Evolutionary conservation across 2,888 invertebrate genomes (phyloP).

Genomic region (Cerceris ruficornis): DNA sequence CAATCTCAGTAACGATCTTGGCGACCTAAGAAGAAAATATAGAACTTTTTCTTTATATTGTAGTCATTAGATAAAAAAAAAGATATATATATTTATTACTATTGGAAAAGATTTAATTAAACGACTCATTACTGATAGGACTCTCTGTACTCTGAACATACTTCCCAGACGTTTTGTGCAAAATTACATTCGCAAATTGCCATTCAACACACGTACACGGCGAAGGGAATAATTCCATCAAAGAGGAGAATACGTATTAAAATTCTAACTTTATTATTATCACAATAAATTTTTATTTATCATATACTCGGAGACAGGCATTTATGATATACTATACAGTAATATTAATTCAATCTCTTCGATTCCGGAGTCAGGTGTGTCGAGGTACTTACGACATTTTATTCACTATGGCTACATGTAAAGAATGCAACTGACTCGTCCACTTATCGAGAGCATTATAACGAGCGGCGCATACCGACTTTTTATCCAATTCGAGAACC

Average conservation of each 20-base stretch:
- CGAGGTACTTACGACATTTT: constrained; percentile 90
- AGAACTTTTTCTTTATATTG: no score
- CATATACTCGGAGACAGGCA: constrained; percentile 49
- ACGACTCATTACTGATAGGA: no score
- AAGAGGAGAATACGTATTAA: constrained; percentile 40
- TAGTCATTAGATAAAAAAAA: no score
- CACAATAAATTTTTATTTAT: constrained; percentile 74
- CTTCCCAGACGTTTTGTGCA: neutral
- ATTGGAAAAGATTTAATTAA: no score
- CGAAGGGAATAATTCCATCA: neutral
- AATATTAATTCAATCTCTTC: constrained; percentile 61
- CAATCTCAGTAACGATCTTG: no score
- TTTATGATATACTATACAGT: constrained; percentile 73
- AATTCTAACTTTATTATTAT: constrained; percentile 70
- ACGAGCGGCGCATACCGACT: constrained; percentile 91
- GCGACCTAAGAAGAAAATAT: no score
- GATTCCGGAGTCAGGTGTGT: constrained; percentile 39
- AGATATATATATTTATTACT: no score
- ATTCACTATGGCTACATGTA: constrained; percentile 95
- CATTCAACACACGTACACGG: neutral
- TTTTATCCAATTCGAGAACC: constrained; percentile 93
- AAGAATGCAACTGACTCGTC: constrained; percentile 94
- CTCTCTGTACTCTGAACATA: no score
- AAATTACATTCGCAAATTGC: neutral
- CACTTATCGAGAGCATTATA: constrained; percentile 97